Percentiles rank a stretch among this genome's conserved stretches.
Conservation (phyloP, 2,113 vertebrate genomes). For the Xyliphius kryptos region DNA sequence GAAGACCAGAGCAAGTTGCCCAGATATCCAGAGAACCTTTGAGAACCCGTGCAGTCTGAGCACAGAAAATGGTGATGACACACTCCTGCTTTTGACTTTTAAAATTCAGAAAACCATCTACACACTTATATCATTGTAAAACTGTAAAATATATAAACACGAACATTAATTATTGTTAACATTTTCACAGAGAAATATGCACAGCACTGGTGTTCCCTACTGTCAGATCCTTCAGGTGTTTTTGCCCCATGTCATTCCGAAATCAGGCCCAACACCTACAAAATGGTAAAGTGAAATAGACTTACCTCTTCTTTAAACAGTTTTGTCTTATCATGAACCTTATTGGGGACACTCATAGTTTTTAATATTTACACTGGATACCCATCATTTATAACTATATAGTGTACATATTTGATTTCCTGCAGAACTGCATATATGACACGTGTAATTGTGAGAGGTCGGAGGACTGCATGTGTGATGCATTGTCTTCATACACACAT, state of each 20-base stretch:
- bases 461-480: conserved; percentile 82
- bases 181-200: conserved; percentile 79
- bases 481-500: conserved; percentile 72
- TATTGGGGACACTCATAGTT: too few relatives aligned
- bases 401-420: not conserved
- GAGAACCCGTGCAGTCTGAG: conserved; percentile 80
- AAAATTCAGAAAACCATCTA: too few relatives aligned
- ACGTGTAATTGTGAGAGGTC: conserved; percentile 83
- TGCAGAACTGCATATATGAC: conserved; percentile 87
- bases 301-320: too few relatives aligned
- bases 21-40: conserved; percentile 59
- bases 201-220: conserved; percentile 65
- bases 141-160: too few relatives aligned
- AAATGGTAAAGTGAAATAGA: conserved; percentile 75
- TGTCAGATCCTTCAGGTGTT: too few relatives aligned
- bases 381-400: too few relatives aligned
- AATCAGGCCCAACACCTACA: conserved; percentile 68
- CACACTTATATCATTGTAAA: too few relatives aligned
- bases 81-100: too few relatives aligned
- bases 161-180: too few relatives aligned
- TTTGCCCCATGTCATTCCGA: conserved; percentile 76
- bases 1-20: conserved; percentile 74
- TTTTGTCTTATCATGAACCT: too few relatives aligned
- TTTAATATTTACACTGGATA: too few relatives aligned
- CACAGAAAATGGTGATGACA: conserved; percentile 72